A percentile compares a stretch with the other conserved stretches of the same genome.
phyloP scores from a whole-genome alignment of 2,888 invertebrate genomes.

The Myopa testacea region DNA sequence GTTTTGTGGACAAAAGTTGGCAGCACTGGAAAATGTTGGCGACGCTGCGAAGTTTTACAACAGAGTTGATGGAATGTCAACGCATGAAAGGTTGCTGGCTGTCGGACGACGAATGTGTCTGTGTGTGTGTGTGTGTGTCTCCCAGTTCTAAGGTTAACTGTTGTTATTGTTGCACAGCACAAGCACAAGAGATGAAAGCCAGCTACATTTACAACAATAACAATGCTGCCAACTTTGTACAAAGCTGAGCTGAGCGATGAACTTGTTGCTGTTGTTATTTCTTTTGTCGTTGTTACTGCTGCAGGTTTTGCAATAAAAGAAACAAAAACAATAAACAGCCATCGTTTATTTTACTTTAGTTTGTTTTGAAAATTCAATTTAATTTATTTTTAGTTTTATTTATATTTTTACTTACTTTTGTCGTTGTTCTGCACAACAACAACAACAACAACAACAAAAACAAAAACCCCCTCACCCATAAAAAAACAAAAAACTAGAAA shows the following conservation, averaged over 20 bases:
- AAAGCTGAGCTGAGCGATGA: neutral
- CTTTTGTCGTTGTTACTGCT: neutral
- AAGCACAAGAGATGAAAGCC: neutral
- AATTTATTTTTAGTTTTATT: neutral
- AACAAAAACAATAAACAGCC: too few species aligned
- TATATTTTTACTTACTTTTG: neutral
- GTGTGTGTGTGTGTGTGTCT: too few species aligned
- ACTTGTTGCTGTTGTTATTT: neutral
- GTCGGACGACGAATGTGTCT: neutral
- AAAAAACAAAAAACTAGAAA: neutral
- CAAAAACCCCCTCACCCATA: too few species aligned
- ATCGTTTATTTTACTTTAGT: too few species aligned
- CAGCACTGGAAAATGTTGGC: neutral
- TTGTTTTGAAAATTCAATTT: conserved; percentile 4
- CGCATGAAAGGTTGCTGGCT: neutral
- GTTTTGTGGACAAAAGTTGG: neutral
- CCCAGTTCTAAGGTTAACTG: too few species aligned
- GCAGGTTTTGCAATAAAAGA: neutral
- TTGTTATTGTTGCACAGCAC: neutral
- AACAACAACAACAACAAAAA: too few species aligned
- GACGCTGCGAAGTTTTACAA: neutral
- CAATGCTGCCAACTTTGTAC: neutral
- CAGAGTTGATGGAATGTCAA: conserved; percentile 11
- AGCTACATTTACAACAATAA: neutral
- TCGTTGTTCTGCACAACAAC: neutral